Evolutionary conservation across 1,140 invertebrate species (phyloP), one percentile per base, ranked within the genome.

Genomic region (Anagrus nilaparvatae): DNA sequence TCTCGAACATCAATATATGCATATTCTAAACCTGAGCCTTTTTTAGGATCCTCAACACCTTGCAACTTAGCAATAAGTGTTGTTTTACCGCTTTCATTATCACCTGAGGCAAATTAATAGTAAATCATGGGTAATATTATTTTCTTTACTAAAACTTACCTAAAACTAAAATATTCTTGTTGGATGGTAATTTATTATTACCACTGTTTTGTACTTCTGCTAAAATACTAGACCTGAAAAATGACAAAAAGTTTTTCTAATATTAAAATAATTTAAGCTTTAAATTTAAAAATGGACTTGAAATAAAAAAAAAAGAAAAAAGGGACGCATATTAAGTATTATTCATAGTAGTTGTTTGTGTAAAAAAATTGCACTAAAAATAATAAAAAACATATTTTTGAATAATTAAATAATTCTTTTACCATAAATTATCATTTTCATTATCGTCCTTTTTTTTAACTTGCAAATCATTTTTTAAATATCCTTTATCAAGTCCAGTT

Each of bases 1-100:
- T 98, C 95, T 63, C 94, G 80, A 40, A 99, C 92, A 72, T 96
- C 90, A 59, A 99, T 90, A 60, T 96, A 97, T 43, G 93, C 91
- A 70, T 98, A 99, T 71, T 99, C 96, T 46, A 99, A 71, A 6
- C 94, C 95, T 30, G 90, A 91, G 28, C 94, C 95, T 72, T 97
- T 97, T 66, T 92, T 97, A 3, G 92, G 91, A 68, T 96, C 89
- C 58, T 97, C 92, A 33, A 91, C 84, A 40, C 92, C 89, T 73
- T 90, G 87, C 45, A 90, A 69, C 70, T 90, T 90, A 3, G 92
- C 91, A 59, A 99, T 86, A 44, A 99, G 75, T 37, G 94, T 97
- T 19, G 94, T 97, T 73, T 99, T 99, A 12, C 96, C 96, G 55
- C 86, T 89, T 69, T 94, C 88, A 72, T 90, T 90, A 62, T 97